These are phyloP conservation scores for Acrobasis repandana DNA, from an alignment of 2,888 invertebrate genomes.

Conservation along the genomic window DNA sequence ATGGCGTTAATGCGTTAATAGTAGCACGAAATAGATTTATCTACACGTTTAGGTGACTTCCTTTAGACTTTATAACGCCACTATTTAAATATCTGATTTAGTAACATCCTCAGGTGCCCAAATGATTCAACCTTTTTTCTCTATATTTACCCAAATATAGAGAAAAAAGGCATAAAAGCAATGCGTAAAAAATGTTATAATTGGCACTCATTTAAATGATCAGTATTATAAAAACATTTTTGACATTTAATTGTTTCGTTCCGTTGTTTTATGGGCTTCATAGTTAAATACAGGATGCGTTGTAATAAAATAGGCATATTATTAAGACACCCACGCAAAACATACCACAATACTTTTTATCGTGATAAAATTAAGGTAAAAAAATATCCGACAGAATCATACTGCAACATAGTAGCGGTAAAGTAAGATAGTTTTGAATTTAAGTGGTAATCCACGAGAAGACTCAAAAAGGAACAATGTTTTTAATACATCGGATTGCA, in stretches of 20 bases:
- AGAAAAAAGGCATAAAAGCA: too few relatives aligned
- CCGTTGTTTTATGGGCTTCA: neutral
- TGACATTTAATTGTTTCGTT: neutral
- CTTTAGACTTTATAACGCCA: neutral
- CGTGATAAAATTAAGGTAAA: neutral
- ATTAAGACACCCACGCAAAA: neutral
- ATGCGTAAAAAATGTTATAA: neutral
- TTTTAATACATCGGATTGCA: neutral
- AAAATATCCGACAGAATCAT: neutral
- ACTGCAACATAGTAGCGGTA: neutral
- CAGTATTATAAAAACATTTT: neutral
- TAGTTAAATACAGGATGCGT: neutral
- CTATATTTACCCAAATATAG: neutral
- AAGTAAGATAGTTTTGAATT: neutral
- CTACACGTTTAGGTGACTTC: constrained; percentile 16
- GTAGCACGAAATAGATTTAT: constrained; percentile 13
- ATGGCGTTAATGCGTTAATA: constrained; percentile 26
- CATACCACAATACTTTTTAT: neutral
- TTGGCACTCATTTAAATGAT: neutral
- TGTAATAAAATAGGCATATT: neutral
- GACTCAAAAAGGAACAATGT: neutral
- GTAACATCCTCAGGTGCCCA: neutral
- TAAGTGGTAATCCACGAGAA: neutral
- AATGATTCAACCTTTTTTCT: neutral
- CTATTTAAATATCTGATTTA: constrained; percentile 3